Base-by-base conservation (phyloP, 2,113 vertebrate species). In the Labeo catla region DNA sequence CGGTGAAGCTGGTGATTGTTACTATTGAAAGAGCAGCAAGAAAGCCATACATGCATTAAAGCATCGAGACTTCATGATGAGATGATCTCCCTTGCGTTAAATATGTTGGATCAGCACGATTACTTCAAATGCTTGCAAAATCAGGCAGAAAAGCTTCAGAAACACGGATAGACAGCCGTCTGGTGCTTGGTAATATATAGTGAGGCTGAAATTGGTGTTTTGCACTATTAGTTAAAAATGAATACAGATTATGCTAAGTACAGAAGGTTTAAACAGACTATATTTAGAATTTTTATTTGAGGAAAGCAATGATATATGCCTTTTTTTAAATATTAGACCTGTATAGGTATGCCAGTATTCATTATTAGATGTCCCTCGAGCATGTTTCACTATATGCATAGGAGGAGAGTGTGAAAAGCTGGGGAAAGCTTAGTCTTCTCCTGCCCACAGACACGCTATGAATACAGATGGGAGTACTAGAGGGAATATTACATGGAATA, bases 21-120 rank as follows among this genome's bases (percentile, higher is more conserved):
- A 19, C n/a, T 34, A 49, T 34, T 81, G 79, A 66, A 66, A 34
- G 8, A 12, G 28, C 52, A 6, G 34, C 57, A 45, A 61, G 39
- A 80, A 63, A 59, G 57, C n/a, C 79, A 65, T 81, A 16, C 65
- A 59, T 49, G 59, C 23, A 66, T 81, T 47, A 65, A 39, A 34
- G 43, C 43, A 81, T 65, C 13, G 6, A 81, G 59, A 47, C 39
- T 81, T 45, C 49, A 43, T 81, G 59, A 81, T 81, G 79, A 81
- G 79, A 65, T 81, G 79, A 81, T 81, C 59, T 63, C 21, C 61
- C 79, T 34, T 47, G 21, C 59, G 3, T 66, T 81, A 81, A 81
- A 81, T 49, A 47, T 81, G 43, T 66, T 66, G 59, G n/a, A 81
- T 81, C 79, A 66, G 79, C 59, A 47, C 49, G 79, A 81, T 65